Percentiles rank a stretch among this genome's conserved stretches.
phyloP scores from a whole-genome alignment of 92 coral and sea anemone genomes.

The Hydrozoanthus gracilis region DNA sequence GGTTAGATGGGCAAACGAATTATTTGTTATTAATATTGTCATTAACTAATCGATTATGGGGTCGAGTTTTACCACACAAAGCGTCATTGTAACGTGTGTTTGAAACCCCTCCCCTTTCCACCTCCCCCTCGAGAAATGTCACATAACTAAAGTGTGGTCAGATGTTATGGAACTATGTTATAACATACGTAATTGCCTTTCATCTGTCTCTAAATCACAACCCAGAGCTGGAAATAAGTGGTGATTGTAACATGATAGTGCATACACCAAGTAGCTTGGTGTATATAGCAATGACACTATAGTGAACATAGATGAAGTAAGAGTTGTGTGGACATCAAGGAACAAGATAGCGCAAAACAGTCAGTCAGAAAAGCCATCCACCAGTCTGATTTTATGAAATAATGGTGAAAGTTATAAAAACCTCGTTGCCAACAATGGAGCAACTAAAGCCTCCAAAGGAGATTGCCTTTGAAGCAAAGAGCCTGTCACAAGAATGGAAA shows the following conservation, averaged over 20 bases:
- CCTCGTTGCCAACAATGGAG: constrained; percentile 19
- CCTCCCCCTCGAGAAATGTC: no score
- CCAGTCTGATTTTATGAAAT: background rate
- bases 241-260: no score
- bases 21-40: no score
- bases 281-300: background rate
- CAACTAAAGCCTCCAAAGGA: constrained; percentile 3
- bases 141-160: no score
- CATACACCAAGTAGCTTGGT: constrained; percentile 20
- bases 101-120: no score
- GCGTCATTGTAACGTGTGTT: no score
- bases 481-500: constrained; percentile 20
- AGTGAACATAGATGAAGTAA: constrained; percentile 8
- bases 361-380: background rate
- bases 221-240: background rate
- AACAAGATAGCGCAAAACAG: background rate
- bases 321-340: background rate
- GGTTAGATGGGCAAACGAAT: no score
- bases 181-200: background rate
- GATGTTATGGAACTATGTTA: background rate
- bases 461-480: constrained; percentile 14
- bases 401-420: background rate
- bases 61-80: no score
- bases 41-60: no score
- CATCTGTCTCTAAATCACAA: background rate